Base-by-base conservation (phyloP, 2,113 vertebrate genomes). In the Ochotona princeps region DNA sequence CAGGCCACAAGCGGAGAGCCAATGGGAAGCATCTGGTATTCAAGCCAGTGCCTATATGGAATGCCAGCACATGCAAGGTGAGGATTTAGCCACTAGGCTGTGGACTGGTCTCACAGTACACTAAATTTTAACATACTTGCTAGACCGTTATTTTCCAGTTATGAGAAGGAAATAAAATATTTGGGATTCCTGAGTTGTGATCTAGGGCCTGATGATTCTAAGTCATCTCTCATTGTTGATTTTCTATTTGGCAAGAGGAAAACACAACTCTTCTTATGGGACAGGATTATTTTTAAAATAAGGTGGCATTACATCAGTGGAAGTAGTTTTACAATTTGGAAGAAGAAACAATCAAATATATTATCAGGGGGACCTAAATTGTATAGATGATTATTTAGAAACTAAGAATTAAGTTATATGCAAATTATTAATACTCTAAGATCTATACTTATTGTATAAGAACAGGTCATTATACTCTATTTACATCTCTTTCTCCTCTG, bases 321-420 rank as follows among this genome's bases (percentile, higher is more conserved):
- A 90, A 87, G 18, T 23, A 86, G 49, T 88, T 83, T 66, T n/a
- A 78, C 88, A 89, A 90, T 3, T 86, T 44, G 38, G 38, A 57
- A 87, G 88, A 76, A 70, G 15, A 57, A 49, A 4, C 3, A 54
- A 73, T 47, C 8, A 26, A 63, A n/a, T 63, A 79, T 28, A 74
- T 94, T 54, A 72, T 18, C 21, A n/a, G 32, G 21, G 5, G 70
- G 47, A 76, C 18, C 35, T 69, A 78, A 30, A 78, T 83, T 63
- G 15, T 75, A 70, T 30, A 83, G 25, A 79, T 57, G 21, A 8
- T 35, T 78, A 26, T n/a, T 75, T 86, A 85, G 54, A 92, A 94
- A 61, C 73, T 49, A 51, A 63, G 54, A 89, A 79, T 66, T 63
- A 80, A 54, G 63, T 65, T 47, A 69, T 4, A 47, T 38, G 5